These are phyloP conservation scores for Misgurnus mizolepis DNA, from an alignment of 2,113 vertebrate species.

Conservation along the genomic window DNA sequence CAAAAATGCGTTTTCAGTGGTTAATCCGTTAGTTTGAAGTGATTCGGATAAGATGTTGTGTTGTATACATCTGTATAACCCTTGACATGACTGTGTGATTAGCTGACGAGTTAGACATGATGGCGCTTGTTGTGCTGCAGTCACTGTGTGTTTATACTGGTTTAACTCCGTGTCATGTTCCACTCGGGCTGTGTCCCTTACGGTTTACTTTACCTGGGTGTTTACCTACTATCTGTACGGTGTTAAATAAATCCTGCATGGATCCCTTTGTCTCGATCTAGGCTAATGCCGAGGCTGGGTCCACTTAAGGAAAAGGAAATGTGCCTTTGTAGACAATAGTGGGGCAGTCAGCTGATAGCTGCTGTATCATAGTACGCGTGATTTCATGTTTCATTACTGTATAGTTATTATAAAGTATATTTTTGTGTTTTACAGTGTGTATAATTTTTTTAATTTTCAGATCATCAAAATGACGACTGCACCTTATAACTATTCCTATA, in stretches of 20 bases:
- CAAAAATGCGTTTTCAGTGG: not conserved
- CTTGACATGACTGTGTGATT: constrained; percentile 22
- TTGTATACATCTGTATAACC: not conserved
- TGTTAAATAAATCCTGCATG: not conserved
- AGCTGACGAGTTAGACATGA: constrained; percentile 27
- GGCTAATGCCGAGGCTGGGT: not conserved
- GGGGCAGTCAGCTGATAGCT: constrained; percentile 33
- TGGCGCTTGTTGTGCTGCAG: constrained; percentile 28
- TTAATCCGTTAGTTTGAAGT: not conserved
- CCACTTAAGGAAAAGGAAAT: not conserved
- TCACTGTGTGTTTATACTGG: constrained; percentile 13
- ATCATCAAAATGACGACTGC: constrained; percentile 92
- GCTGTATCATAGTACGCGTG: not conserved
- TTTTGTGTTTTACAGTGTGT: too few species aligned
- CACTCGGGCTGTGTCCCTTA: not conserved
- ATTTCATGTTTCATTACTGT: not conserved
- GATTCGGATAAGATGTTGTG: not conserved
- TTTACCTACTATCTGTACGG: not conserved
- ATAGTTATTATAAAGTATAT: too few species aligned
- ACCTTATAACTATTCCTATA: constrained; percentile 99
- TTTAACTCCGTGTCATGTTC: constrained; percentile 26
- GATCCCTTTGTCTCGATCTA: not conserved
- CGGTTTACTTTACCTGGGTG: not conserved
- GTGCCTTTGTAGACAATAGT: constrained; percentile 35
- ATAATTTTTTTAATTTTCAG: constrained; percentile 65